A percentile compares a stretch with the other conserved stretches of the same genome.
Conservation (phyloP, 2,113 vertebrate species). For the Sinocyclocheilus grahami region DNA sequence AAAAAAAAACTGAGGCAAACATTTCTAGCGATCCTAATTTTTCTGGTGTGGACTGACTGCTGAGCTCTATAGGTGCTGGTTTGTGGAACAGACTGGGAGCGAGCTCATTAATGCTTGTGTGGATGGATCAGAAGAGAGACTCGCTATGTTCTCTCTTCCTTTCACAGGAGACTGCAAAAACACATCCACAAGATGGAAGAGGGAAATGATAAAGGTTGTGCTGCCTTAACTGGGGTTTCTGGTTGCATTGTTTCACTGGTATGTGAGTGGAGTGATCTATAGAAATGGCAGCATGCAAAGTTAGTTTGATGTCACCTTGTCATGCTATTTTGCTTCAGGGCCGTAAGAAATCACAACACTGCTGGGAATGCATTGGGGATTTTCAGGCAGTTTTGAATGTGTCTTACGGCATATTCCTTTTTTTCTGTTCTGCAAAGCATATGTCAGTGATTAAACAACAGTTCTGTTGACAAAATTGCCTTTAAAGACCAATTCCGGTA, state of each 20-base stretch:
- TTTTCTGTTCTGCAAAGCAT: not conserved
- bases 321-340: slow-evolving; percentile 19
- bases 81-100: slow-evolving; percentile 76
- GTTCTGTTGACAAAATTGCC: not conserved
- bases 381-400: slow-evolving; percentile 3
- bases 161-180: not conserved
- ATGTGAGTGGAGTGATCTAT: slow-evolving; percentile 27
- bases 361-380: slow-evolving; percentile 1
- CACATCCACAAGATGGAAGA: slow-evolving; percentile 6
- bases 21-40: slow-evolving; percentile 73
- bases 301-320: slow-evolving; percentile 28
- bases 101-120: slow-evolving; percentile 81
- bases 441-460: not conserved
- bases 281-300: slow-evolving; percentile 30
- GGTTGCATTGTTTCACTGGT: not conserved
- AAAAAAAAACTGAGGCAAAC: slow-evolving; percentile 57
- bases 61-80: slow-evolving; percentile 74
- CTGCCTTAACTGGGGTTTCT: slow-evolving; percentile 6
- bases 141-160: slow-evolving; percentile 51
- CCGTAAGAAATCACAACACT: slow-evolving; percentile 17
- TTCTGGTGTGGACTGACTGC: slow-evolving; percentile 73
- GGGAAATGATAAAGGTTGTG: not conserved
- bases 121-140: slow-evolving; percentile 79
- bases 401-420: slow-evolving; percentile 7
- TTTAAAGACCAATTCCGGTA: not conserved